Evolutionary conservation across 1,140 invertebrate genomes (phyloP).

Genomic region (Drosophila sechellia): DNA sequence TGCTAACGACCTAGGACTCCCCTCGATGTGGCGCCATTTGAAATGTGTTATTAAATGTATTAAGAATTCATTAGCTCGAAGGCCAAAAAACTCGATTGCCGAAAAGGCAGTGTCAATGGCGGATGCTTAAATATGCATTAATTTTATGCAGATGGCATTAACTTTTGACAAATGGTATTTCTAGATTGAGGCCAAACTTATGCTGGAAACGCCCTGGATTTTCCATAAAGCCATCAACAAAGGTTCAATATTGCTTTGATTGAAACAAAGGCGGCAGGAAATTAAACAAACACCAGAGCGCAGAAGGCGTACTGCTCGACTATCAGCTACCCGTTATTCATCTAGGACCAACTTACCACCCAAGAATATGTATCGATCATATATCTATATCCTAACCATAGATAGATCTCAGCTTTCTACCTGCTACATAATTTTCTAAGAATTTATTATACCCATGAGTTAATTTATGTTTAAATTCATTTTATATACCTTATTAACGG

Average conservation of each 20-base stretch:
- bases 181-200: slow-evolving; percentile 28
- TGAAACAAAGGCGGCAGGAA: slow-evolving; percentile 28
- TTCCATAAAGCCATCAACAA: slow-evolving; percentile 39
- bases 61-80: slow-evolving; percentile 71
- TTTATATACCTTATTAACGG: no score
- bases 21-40: slow-evolving; percentile 22
- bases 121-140: slow-evolving; percentile 72
- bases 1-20: slow-evolving; percentile 47
- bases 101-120: slow-evolving; percentile 28
- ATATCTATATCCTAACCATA: no score
- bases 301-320: no score
- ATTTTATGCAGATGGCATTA: slow-evolving; percentile 63
- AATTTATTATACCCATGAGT: no score
- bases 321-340: no score
- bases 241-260: slow-evolving; percentile 28
- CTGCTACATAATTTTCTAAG: no score
- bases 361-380: no score
- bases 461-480: no score
- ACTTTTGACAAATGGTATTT: slow-evolving; percentile 39
- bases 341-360: no score
- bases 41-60: slow-evolving; percentile 66
- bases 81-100: slow-evolving; percentile 4
- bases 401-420: no score
- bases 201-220: slow-evolving; percentile 38
- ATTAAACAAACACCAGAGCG: slow-evolving; percentile 9